phyloP scores from a whole-genome alignment of 2,113 vertebrate genomes.

The Pterocles gutturalis region DNA sequence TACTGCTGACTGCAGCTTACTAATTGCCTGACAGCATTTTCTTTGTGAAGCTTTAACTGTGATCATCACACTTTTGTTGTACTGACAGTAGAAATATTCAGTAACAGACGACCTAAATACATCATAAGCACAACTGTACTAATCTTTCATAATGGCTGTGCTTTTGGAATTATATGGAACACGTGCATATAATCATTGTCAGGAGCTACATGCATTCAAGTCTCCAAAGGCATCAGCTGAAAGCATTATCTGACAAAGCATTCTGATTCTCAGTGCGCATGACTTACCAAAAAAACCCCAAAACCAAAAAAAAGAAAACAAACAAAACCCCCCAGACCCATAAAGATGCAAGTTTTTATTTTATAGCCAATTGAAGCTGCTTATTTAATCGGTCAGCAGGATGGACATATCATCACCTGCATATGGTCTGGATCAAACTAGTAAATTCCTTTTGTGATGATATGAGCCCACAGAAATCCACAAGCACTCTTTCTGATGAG shows the following conservation, averaged over 20 bases:
- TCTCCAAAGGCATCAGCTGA: constrained; percentile 57
- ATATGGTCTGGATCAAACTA: constrained; percentile 9
- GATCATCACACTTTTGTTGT: constrained; percentile 87
- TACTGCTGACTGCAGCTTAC: constrained; percentile 90
- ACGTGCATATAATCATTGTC: constrained; percentile 39
- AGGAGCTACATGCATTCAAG: constrained; percentile 39
- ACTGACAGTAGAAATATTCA: constrained; percentile 82
- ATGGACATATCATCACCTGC: not conserved
- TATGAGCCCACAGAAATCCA: not conserved
- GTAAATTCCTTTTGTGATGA: constrained; percentile 37
- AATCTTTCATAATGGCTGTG: constrained; percentile 65
- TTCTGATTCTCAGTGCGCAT: constrained; percentile 37
- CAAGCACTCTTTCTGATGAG: constrained; percentile 9
- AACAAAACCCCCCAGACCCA: not conserved
- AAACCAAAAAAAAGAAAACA: not conserved
- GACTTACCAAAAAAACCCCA: not conserved
- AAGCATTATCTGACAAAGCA: constrained; percentile 50
- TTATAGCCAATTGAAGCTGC: not conserved
- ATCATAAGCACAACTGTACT: constrained; percentile 69
- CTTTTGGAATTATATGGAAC: constrained; percentile 70
- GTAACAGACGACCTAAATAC: constrained; percentile 76
- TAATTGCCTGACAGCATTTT: constrained; percentile 90
- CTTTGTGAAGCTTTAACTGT: constrained; percentile 88
- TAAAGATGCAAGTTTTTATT: constrained; percentile 35
- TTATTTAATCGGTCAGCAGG: constrained; percentile 1